A percentile compares a stretch with the other conserved stretches of the same genome.
Evolutionary conservation across 1,140 invertebrate species (phyloP).

Genomic region (Melanaphis sacchari): DNA sequence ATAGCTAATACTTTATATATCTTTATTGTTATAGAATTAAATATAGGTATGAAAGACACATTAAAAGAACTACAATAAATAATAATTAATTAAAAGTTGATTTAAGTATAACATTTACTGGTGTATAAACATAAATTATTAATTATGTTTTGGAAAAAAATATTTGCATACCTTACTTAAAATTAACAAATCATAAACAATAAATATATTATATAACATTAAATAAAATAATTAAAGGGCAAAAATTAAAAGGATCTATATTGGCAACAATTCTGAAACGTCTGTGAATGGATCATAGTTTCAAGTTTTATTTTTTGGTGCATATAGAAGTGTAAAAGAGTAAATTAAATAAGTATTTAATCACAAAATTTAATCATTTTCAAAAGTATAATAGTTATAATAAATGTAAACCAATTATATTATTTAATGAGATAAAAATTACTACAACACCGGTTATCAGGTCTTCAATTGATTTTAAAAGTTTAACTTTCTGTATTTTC

Average conservation of each 20-base stretch:
- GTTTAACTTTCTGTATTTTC: not conserved
- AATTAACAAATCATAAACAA: not conserved
- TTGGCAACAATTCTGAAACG: not conserved
- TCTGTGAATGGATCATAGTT: too few species aligned
- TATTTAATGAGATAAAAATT: not conserved
- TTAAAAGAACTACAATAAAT: not conserved
- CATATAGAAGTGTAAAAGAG: not conserved
- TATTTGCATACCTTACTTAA: not conserved
- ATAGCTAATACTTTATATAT: not conserved
- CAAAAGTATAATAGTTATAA: not conserved
- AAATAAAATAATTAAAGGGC: not conserved
- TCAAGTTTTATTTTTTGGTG: too few species aligned
- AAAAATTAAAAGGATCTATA: not conserved
- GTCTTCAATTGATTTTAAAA: not conserved
- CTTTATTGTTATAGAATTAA: not conserved
- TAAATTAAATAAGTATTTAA: not conserved
- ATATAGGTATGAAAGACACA: not conserved
- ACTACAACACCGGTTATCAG: not conserved
- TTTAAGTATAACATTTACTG: not conserved
- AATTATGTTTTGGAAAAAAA: not conserved
- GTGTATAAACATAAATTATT: not conserved
- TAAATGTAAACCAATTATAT: not conserved
- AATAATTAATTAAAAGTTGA: slow-evolving; percentile 1
- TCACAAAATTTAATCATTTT: not conserved
- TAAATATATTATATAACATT: not conserved